Conservation (phyloP, 2,797 vertebrate genomes). For the Hydrolagus colliei region DNA sequence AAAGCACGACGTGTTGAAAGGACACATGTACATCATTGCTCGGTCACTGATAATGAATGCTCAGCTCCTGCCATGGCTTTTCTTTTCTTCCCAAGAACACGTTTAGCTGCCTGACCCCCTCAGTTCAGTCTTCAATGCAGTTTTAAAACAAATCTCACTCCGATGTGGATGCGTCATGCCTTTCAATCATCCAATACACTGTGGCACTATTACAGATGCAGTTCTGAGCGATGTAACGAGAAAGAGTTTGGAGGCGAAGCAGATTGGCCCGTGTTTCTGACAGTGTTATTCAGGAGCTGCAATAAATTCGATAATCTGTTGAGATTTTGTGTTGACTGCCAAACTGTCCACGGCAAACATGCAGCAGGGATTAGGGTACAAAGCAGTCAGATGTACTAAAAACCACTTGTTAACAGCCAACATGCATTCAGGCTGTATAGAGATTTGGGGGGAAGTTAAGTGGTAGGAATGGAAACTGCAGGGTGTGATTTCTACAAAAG, state of each 20-base stretch:
- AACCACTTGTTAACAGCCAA: constrained; percentile 77
- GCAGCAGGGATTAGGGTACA: constrained; percentile 71
- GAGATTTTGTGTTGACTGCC: background rate
- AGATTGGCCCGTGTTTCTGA: background rate
- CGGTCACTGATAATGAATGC: background rate
- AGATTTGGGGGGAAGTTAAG: constrained; percentile 56
- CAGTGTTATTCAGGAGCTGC: background rate
- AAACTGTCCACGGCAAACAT: constrained; percentile 37
- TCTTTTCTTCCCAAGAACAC: background rate
- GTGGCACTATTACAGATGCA: too few species aligned
- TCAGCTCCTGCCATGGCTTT: background rate
- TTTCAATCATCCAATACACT: background rate
- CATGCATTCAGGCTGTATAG: constrained; percentile 83
- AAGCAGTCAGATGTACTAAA: constrained; percentile 74
- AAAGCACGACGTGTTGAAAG: constrained; percentile 44
- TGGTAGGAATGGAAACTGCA: constrained; percentile 67
- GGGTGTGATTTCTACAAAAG: constrained; percentile 57
- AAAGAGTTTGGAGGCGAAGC: constrained; percentile 1
- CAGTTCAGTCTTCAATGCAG: background rate
- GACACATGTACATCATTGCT: background rate
- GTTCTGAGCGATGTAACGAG: background rate
- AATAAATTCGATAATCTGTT: background rate
- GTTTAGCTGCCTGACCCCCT: background rate
- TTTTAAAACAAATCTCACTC: background rate
- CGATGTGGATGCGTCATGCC: background rate